Evolutionary conservation across 2,113 vertebrate species (phyloP).

Genomic region (Tamias sibiricus): DNA sequence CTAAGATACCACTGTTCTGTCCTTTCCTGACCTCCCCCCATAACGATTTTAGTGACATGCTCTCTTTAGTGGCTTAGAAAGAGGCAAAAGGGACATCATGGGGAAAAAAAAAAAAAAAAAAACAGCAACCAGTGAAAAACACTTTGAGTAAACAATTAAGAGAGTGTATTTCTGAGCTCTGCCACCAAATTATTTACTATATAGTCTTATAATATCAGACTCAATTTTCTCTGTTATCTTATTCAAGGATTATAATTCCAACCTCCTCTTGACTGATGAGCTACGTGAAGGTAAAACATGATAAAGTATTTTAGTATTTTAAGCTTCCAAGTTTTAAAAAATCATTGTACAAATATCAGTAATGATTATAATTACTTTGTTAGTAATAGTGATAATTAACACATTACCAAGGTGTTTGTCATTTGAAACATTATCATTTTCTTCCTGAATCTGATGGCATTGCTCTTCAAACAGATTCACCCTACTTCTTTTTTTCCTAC

Average conservation of each 20-base stretch:
- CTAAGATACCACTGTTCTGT: fast-evolving
- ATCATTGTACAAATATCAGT: constrained; percentile 8
- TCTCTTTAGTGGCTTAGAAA: not conserved
- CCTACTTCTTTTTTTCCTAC: not conserved
- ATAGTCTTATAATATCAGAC: not conserved
- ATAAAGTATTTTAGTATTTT: not conserved
- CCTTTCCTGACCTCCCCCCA: not conserved
- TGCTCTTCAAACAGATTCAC: constrained; percentile 17
- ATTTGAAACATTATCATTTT: constrained; percentile 11
- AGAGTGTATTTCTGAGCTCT: not conserved
- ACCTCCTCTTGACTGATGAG: not conserved
- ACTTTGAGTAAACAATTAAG: not conserved
- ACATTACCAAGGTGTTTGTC: constrained; percentile 19
- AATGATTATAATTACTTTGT: constrained; percentile 34
- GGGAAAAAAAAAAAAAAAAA: not conserved
- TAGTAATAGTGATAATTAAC: not conserved
- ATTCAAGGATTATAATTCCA: not conserved
- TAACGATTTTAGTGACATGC: not conserved
- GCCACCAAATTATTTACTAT: not conserved
- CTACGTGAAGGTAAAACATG: not conserved
- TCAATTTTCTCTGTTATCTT: not conserved
- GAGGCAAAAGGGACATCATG: not conserved
- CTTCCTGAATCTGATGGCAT: not conserved
- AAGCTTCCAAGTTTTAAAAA: not conserved
- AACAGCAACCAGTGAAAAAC: not conserved